These are phyloP conservation scores for Ciconia maguari DNA, from an alignment of 2,113 vertebrate species.

Conservation along the genomic window DNA sequence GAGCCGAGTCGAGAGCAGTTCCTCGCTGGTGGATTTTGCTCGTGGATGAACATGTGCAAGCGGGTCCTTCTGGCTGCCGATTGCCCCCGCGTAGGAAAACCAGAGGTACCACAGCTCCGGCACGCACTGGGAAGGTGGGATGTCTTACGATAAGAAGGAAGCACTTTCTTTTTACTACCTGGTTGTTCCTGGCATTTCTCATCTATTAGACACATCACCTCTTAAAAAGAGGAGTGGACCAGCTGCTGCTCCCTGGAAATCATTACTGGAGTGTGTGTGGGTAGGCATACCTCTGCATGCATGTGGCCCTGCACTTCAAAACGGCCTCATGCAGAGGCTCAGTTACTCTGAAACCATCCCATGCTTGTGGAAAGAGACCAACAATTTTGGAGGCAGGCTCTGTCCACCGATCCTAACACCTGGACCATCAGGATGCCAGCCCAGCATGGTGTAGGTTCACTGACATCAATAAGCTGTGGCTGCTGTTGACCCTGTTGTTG, in stretches of 20 bases:
- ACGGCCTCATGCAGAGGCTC: background rate
- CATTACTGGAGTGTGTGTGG: background rate
- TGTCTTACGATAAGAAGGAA: background rate
- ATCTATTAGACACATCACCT: background rate
- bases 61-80: background rate
- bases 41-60: background rate
- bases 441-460: background rate
- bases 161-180: background rate
- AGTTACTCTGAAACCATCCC: background rate
- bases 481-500: background rate
- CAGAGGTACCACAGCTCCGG: background rate
- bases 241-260: background rate
- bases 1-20: background rate
- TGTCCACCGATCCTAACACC: background rate
- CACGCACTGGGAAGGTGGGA: fast-evolving
- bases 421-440: background rate
- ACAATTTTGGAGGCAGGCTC: background rate
- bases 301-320: background rate
- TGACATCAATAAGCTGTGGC: background rate
- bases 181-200: background rate
- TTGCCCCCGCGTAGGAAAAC: fast-evolving
- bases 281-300: background rate
- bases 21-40: background rate
- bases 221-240: background rate
- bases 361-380: background rate